A percentile compares a stretch with the other conserved stretches of the same genome.
phyloP scores from a whole-genome alignment of 1,140 invertebrate species.

The Anastatus disparis region DNA sequence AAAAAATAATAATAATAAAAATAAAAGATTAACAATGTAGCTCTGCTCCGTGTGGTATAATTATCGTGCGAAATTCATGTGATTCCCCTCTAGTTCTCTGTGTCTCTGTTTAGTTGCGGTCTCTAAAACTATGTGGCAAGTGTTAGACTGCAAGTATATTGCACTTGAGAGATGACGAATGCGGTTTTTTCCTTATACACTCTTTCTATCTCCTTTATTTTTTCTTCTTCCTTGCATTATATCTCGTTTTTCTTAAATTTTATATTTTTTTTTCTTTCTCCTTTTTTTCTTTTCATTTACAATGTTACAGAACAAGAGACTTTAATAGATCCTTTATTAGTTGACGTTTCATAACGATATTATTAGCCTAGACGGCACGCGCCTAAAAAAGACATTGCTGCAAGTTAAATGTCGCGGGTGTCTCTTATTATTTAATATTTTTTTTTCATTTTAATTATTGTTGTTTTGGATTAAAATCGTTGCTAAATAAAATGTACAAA shows the following conservation, averaged over 20 bases:
- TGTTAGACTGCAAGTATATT: slow-evolving; percentile 31
- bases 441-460: too few species aligned
- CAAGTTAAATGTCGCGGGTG: too few species aligned
- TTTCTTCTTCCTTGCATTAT: neutral
- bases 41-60: too few species aligned
- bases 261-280: slow-evolving; percentile 18
- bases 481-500: slow-evolving; percentile 1
- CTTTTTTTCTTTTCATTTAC: slow-evolving; percentile 9
- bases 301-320: slow-evolving; percentile 10
- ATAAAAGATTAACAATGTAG: too few species aligned
- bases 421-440: too few species aligned
- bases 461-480: neutral
- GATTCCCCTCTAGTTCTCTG: too few species aligned
- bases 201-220: neutral
- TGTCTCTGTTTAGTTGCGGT: too few species aligned
- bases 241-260: neutral
- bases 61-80: slow-evolving; percentile 44
- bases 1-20: too few species aligned
- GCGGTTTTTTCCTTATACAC: slow-evolving; percentile 42
- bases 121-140: slow-evolving; percentile 44
- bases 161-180: slow-evolving; percentile 54
- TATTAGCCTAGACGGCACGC: neutral
- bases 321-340: slow-evolving; percentile 49
- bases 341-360: slow-evolving; percentile 46
- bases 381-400: slow-evolving; percentile 21